These are phyloP conservation scores for Drosophila gaucha DNA, from an alignment of 2,888 invertebrate species.

Conservation along the genomic window DNA sequence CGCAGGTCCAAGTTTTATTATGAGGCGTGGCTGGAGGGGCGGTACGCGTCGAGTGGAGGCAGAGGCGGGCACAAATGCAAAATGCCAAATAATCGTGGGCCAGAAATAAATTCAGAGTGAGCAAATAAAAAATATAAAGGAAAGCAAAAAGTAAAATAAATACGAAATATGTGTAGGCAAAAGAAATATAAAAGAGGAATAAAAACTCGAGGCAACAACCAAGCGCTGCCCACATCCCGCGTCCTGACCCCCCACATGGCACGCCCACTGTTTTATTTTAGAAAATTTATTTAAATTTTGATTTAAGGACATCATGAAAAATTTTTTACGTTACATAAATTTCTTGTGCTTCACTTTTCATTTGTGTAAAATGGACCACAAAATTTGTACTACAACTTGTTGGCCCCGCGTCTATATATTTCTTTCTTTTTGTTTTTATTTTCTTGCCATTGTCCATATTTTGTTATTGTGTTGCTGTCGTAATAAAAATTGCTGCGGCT, in stretches of 20 bases:
- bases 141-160: slow-evolving; percentile 53
- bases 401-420: slow-evolving; percentile 34
- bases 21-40: slow-evolving; percentile 8
- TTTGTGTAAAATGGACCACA: slow-evolving; percentile 78
- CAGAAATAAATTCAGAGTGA: slow-evolving; percentile 55
- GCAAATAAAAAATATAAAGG: slow-evolving; percentile 50
- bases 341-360: slow-evolving; percentile 69
- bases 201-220: slow-evolving; percentile 27
- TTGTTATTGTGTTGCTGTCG: slow-evolving; percentile 65
- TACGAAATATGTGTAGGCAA: slow-evolving; percentile 55
- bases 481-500: slow-evolving; percentile 77
- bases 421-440: slow-evolving; percentile 4
- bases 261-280: slow-evolving; percentile 45
- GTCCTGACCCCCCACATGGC: background rate
- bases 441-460: slow-evolving; percentile 10
- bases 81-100: slow-evolving; percentile 68
- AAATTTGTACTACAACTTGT: slow-evolving; percentile 77
- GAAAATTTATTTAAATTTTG: slow-evolving; percentile 79
- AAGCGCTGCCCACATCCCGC: background rate
- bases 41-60: background rate
- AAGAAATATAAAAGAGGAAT: slow-evolving; percentile 48
- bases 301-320: slow-evolving; percentile 80
- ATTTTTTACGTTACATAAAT: slow-evolving; percentile 81
- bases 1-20: slow-evolving; percentile 44
- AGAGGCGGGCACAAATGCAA: slow-evolving; percentile 40